phyloP scores from a whole-genome alignment of 2,888 invertebrate species.

The Seira musarum region DNA sequence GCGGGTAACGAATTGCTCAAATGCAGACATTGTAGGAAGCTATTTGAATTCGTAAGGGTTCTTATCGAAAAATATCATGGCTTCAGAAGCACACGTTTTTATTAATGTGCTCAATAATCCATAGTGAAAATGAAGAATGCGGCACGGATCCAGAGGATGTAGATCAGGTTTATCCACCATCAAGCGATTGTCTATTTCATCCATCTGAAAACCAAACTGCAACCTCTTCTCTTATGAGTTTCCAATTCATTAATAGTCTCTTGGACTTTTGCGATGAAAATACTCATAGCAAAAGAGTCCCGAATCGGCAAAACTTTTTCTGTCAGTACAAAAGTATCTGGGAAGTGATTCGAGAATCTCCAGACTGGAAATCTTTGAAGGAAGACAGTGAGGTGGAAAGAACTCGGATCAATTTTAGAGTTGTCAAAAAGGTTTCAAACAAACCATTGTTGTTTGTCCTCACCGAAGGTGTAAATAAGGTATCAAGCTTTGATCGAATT shows the following conservation, averaged over 20 bases:
- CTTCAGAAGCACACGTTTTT: too few species aligned
- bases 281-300: conserved; percentile 77
- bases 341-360: conserved; percentile 60
- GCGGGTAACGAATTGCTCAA: conserved; percentile 57
- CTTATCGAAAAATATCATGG: too few species aligned
- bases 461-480: conserved; percentile 36
- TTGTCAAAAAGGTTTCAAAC: conserved; percentile 16
- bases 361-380: conserved; percentile 46
- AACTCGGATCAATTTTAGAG: conserved; percentile 2
- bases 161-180: conserved; percentile 6
- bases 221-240: conserved; percentile 59
- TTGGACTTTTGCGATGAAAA: conserved; percentile 76
- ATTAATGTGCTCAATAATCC: too few species aligned
- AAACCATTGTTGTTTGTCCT: conserved; percentile 45
- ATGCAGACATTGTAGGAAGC: conserved; percentile 42
- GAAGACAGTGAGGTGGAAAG: conserved; percentile 12
- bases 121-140: not conserved
- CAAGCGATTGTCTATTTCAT: conserved; percentile 56
- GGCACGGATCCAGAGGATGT: not conserved
- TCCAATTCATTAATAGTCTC: conserved; percentile 56
- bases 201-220: conserved; percentile 52
- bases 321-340: conserved; percentile 51
- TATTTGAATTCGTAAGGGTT: conserved; percentile 47
- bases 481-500: too few species aligned
- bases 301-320: conserved; percentile 77